Conservation (phyloP, 2,797 vertebrate genomes). For the Pangasius macronema region DNA sequence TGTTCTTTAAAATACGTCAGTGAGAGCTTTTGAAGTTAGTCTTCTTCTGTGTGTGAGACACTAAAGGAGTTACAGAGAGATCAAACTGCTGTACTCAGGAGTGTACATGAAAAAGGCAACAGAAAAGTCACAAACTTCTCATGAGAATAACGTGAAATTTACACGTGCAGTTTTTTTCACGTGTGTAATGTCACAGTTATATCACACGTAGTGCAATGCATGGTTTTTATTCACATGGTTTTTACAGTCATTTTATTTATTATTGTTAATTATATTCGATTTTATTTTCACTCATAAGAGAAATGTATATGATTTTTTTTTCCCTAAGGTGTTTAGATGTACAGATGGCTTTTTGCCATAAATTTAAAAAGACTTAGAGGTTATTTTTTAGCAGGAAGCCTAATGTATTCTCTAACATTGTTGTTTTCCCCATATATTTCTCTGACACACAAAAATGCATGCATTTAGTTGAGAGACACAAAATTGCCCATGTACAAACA, state of each 20-base stretch:
- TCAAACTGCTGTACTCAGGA: conserved; percentile 67
- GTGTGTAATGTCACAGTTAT: neutral
- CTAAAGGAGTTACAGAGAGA: conserved; percentile 73
- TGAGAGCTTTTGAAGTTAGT: conserved; percentile 76
- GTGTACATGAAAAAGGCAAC: neutral
- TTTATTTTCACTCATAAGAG: neutral
- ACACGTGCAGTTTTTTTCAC: neutral
- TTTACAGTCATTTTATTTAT: neutral
- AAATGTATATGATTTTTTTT: neutral
- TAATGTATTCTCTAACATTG: neutral
- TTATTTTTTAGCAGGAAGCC: neutral
- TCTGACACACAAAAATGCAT: conserved; percentile 8
- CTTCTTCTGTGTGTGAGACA: conserved; percentile 73
- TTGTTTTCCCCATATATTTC: neutral
- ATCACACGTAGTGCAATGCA: too few relatives aligned
- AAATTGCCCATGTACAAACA: conserved; percentile 12
- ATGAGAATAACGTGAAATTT: neutral
- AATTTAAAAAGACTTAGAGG: neutral
- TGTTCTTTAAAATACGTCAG: conserved; percentile 74
- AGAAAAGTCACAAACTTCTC: neutral
- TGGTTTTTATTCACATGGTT: too few relatives aligned
- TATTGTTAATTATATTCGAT: neutral
- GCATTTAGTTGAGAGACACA: neutral
- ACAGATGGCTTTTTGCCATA: conserved; percentile 57
- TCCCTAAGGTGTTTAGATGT: conserved; percentile 64